Base-by-base conservation (phyloP, 2,113 vertebrate genomes). In the Calidris pugnax region DNA sequence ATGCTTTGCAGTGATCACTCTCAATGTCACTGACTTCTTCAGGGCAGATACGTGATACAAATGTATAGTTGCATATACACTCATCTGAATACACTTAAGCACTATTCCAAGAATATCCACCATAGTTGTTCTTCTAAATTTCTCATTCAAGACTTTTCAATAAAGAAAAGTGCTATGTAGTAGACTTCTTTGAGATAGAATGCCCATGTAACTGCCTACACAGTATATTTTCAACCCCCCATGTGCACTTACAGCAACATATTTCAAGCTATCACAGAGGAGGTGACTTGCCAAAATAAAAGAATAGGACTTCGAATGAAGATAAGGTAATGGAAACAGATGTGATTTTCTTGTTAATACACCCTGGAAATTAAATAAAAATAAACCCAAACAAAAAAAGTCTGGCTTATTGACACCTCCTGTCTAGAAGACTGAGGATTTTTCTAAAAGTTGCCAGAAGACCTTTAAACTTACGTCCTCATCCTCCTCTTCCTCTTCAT, bases 401-500 rank as follows among this genome's bases (percentile, higher is more conserved):
- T 39, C 27, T 55, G 24, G 13, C 37, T 85, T 81, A 66, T 13
- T 30, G 53, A 73, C 35, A 57, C 10, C 83, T 94, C 78, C 43
- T 69, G 55, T n/a, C 35, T n/a, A 92, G 24, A 91, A 72, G 15
- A 19, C 41, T 79, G 71, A 72, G 16, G 8, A 72, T 71, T 90
- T 93, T 90, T 76, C 59, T 67, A 50, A 28, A 56, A 28, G 28
- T 18, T n/a, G 7, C 43, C 62, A 55, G 39, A 88, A 83, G 39
- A 51, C 23, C 23, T 76, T 79, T 79, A 72, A 22, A 96, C 98
- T 98, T 97, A 99, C 99, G 55, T 99, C 99, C 37, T 98, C 98
- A 39, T 99, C 98, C 2, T 99, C 98, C 22, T 99, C 99, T 41
- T 99, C 99, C 64, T 99, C 99, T 64, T 99, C 99, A 62, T 99